A percentile compares a stretch with the other conserved stretches of the same genome.
Conservation (phyloP, 2,113 vertebrate species). For the Pseudopipra pipra region DNA sequence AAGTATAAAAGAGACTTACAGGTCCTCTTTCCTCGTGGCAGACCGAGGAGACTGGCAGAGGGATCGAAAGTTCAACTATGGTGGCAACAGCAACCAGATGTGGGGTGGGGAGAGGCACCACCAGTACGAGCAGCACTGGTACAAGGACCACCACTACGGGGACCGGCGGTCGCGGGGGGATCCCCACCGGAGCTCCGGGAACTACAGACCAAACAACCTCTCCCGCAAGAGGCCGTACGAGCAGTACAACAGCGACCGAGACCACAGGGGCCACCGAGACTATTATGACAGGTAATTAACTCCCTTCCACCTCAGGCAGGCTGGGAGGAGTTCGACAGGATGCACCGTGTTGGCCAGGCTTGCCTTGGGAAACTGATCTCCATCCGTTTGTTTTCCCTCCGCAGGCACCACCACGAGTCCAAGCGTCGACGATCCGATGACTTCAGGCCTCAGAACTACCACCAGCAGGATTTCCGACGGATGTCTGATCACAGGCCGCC, state of each 20-base stretch:
- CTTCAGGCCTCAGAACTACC: slow-evolving; percentile 89
- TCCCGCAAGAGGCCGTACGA: slow-evolving; percentile 91
- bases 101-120: slow-evolving; percentile 94
- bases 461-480: slow-evolving; percentile 90
- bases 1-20: not conserved
- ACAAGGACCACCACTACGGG: slow-evolving; percentile 93
- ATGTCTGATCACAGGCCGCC: slow-evolving; percentile 88
- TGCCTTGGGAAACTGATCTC: not conserved
- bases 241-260: slow-evolving; percentile 91
- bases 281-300: slow-evolving; percentile 89
- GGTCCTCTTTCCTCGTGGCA: slow-evolving; percentile 32
- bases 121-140: slow-evolving; percentile 89
- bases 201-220: slow-evolving; percentile 86
- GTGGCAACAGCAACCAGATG: slow-evolving; percentile 81
- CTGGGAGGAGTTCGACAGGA: not conserved
- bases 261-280: slow-evolving; percentile 90
- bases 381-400: not conserved
- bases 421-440: slow-evolving; percentile 91
- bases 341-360: fast-evolving
- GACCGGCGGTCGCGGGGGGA: slow-evolving; percentile 87
- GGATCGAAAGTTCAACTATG: slow-evolving; percentile 91
- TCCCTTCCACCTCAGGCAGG: not conserved
- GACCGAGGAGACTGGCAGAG: slow-evolving; percentile 94
- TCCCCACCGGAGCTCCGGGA: slow-evolving; percentile 85
- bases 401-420: slow-evolving; percentile 88